phyloP scores from a whole-genome alignment of 2,888 invertebrate genomes.

The Eucriotettix oculatus region DNA sequence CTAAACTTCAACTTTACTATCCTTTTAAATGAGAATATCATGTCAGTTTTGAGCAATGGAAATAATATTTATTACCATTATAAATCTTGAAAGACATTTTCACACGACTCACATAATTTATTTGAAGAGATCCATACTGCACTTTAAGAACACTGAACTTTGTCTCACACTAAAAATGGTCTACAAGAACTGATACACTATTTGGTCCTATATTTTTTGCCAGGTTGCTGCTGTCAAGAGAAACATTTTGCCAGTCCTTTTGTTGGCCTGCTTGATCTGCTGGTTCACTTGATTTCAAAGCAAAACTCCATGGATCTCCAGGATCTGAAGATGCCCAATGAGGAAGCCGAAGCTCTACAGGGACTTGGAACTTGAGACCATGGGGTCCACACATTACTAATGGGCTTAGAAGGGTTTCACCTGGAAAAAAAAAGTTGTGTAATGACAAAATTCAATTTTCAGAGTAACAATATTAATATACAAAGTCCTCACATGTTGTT shows the following conservation, averaged over 20 bases:
- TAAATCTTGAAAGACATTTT: no score
- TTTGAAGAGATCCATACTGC: no score
- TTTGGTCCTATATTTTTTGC: constrained; percentile 64
- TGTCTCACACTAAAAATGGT: constrained; percentile 53
- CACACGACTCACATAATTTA: no score
- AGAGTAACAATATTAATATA: neutral
- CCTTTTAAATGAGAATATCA: no score
- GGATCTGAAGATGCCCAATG: constrained; percentile 54
- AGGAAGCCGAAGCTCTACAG: constrained; percentile 82
- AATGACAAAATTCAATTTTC: neutral
- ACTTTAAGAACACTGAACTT: neutral
- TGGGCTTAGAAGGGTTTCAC: constrained; percentile 87
- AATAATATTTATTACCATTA: no score
- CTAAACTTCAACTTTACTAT: no score
- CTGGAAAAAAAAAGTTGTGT: constrained; percentile 29
- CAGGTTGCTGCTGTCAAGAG: constrained; percentile 71
- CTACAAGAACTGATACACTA: constrained; percentile 78
- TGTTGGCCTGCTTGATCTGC: constrained; percentile 24
- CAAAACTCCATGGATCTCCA: constrained; percentile 56
- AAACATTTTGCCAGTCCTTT: constrained; percentile 58
- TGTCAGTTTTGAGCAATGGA: no score
- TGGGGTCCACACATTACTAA: constrained; percentile 95
- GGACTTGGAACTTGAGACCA: constrained; percentile 70
- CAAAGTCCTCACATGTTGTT: neutral
- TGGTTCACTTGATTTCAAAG: constrained; percentile 64